A percentile compares a stretch with the other conserved stretches of the same genome.
phyloP scores from a whole-genome alignment of 2,888 invertebrate species.

The Aphidius colemani region DNA sequence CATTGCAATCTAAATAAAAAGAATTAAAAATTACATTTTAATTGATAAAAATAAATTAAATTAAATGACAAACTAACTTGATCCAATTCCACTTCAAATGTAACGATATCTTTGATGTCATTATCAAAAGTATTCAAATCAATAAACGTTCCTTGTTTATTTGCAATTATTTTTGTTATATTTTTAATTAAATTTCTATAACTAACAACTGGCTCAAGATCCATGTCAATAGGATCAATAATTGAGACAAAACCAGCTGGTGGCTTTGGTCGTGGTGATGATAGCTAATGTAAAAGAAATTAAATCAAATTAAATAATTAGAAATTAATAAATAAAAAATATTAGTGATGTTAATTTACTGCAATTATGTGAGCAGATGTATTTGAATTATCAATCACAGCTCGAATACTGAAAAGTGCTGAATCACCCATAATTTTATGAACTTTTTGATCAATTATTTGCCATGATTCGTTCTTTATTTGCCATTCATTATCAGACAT shows the following conservation, averaged over 20 bases:
- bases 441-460: slow-evolving; percentile 12
- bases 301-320: background rate
- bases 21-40: background rate
- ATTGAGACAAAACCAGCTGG: background rate
- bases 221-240: background rate
- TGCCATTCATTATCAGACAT: slow-evolving; percentile 7
- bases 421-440: slow-evolving; percentile 9
- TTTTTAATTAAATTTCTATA: slow-evolving; percentile 12
- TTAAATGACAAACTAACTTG: slow-evolving; percentile 3
- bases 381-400: slow-evolving; percentile 5
- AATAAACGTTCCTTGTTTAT: background rate
- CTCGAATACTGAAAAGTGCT: slow-evolving; percentile 11
- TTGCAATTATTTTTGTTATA: slow-evolving; percentile 11
- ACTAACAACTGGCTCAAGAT: background rate
- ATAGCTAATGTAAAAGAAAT: slow-evolving; percentile 5
- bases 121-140: slow-evolving; percentile 1
- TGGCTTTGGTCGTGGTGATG: background rate
- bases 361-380: slow-evolving; percentile 19
- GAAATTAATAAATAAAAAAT: background rate
- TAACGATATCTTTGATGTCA: slow-evolving; percentile 13
- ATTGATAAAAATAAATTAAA: background rate
- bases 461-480: slow-evolving; percentile 15
- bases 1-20: background rate
- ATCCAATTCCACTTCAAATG: slow-evolving; percentile 16
- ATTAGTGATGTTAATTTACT: background rate